Base-by-base conservation (phyloP, 2,888 invertebrate genomes). In the Chromoteleia sp. region DNA sequence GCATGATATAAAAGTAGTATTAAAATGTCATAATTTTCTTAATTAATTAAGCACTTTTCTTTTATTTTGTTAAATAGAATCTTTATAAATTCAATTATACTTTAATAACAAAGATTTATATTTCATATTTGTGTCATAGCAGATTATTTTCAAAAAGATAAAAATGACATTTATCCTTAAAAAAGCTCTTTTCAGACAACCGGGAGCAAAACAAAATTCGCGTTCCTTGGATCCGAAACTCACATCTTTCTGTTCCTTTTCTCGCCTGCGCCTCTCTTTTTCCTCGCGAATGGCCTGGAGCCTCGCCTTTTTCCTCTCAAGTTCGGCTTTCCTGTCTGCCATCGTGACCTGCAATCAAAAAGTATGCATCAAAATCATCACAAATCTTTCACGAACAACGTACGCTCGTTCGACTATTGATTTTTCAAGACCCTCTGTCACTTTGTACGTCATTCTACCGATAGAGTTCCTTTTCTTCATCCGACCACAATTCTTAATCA, bases 241-340 rank as follows among this genome's bases (percentile, higher is more conserved):
- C 86, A 96, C 96, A 94, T 97, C 97, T 93, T 97, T 97, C 88
- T 95, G 94, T 92, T 97, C 97, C 88, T 97, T 97, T 92, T 97
- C 97, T 75, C 95, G 93, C 54, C 96, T 94, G 78, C 97, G 94
- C 6, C 97, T 94, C 91, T 97, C 97, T 89, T 98, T 98, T 92
- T 98, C 97, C 86, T 98, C 97, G 1, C 97, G 93, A 68, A 98
- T 94, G 17, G 97, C 97, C 90, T 97, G 97, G 86, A 98, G 94
- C 92, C 97, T 97, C 19, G 97, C 97, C 92, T 97, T 97, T 92
- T 98, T 98, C 80, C 97, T 94, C 92, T 98, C 98, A 88, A 98
- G 92, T 92, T 98, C 98, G n/a, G 97, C 97, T 92, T 97, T 97
- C 82, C 98, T 94, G 92, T 98, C 98, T 63, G 96, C 95, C 96